Evolutionary conservation across 2,888 invertebrate species (phyloP), one percentile per base, ranked within the genome.

Genomic region (Dioctria linearis): DNA sequence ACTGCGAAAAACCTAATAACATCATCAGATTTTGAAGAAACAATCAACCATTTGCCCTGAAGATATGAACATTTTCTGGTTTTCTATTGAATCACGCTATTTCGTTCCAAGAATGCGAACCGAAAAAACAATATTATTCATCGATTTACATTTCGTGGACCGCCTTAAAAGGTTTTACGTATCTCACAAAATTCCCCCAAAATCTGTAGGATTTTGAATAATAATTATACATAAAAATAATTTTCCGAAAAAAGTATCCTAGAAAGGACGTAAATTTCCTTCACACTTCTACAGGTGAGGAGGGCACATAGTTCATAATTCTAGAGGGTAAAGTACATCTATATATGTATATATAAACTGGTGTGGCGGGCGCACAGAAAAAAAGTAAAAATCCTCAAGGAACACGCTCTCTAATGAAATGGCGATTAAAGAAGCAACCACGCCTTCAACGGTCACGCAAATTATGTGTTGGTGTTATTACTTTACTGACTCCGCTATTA

Each of bases 361-460:
- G 42, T 40, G 42, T 40, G 5, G 65, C n/a, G 73, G 37, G 39
- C 73, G 57, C 37, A 8, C 11, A 37, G 76, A 63, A 76, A n/a
- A 13, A 49, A 49, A 39, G 63, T 25, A 5, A 42, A 76, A 76
- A 63, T 76, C 49, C 76, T 63, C 76, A 11, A 76, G 76, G 76
- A 63, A 63, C 76, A 76, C 40, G 63, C 76, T 59, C 63, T 76
- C 76, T 76, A 78, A 66, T 66, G 78, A 78, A 78, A 78, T 78
- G 66, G 65, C 78, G 78, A 78, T 78, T 78, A 78, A 78, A 78
- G 81, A 82, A 82, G 82, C 83, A 81, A 81, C 83, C 83, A 83
- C 83, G 83, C 83, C 83, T 83, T 83, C 80, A 81, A 80, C 82
- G 82, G 83, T 83, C 83, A 83, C 83, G 83, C 83, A 81, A 83